Base-by-base conservation (phyloP, 2,797 vertebrate genomes). In the Darevskia mixta region DNA sequence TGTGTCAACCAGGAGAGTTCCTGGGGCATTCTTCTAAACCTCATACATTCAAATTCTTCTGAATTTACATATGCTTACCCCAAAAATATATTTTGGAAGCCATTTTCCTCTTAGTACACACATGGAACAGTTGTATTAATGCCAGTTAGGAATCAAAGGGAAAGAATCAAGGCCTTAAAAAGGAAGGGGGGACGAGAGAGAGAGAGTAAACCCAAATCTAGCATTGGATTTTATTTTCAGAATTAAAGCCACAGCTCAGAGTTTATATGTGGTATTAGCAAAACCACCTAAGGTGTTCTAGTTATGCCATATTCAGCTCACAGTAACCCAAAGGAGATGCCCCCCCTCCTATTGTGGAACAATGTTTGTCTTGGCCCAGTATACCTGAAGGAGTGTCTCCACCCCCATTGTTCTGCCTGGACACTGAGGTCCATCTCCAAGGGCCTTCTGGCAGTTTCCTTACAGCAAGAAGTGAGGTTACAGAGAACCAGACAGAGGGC, bases 21-120 rank as follows among this genome's bases (percentile, higher is more conserved):
- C 45, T 32, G 67, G 18, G 43, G 18, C 9, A 49, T 73, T 83
- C 45, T 27, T 55, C 41, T 58, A 35, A 73, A 9, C n/a, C 17
- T 67, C 20, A 69, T 43, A 73, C 43, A 83, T 83, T 83, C 67
- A 83, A 73, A 83, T 83, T 85, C 32, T 7, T 85, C 27, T 76
- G 32, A 75, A 8, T 35, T 38, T 29, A 27, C 66, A 69, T 67
- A 79, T 25, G n/a, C 49, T 25, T 67, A 77, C 71, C 25, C 71
- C n/a, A 45, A 45, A 82, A 82, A 55, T 64, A 43, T 75, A 66
- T 82, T 76, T 77, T 49, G 66, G 58, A 58, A 79, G 38, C 8
- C 38, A 35, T 4, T 11, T 38, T n/a, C 7, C 45, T 61, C 35
- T 58, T 10, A 71, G 35, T n/a, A 72, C 32, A n/a, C 23, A 79